Evolutionary conservation across 2,888 invertebrate species (phyloP).

Genomic region (Caenorhabditis japonica): DNA sequence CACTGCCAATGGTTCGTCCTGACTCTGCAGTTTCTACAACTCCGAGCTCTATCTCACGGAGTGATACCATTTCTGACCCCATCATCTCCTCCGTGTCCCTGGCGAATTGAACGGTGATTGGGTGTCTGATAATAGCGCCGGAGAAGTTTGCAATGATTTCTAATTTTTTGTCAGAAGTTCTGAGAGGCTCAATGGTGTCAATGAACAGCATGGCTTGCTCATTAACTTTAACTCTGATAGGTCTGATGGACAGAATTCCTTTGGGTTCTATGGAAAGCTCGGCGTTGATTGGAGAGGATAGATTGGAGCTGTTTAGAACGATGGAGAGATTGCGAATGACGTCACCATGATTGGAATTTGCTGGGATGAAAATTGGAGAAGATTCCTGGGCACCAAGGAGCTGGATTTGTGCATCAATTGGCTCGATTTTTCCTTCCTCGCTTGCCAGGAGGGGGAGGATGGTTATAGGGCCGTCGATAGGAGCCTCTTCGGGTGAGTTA

Average conservation of each 20-base stretch:
- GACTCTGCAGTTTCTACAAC: conserved; percentile 23
- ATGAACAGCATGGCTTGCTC: conserved; percentile 24
- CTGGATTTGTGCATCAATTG: conserved; percentile 12
- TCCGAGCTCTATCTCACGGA: conserved; percentile 23
- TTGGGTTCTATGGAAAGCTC: conserved; percentile 23
- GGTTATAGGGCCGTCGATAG: conserved; percentile 28
- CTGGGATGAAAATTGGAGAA: conserved; percentile 3
- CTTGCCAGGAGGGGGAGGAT: conserved; percentile 31
- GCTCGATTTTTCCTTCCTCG: no score
- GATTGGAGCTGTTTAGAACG: background rate
- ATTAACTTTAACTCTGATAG: background rate
- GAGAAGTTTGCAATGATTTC: conserved; percentile 23
- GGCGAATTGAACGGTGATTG: conserved; percentile 1
- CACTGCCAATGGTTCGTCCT: conserved; percentile 33
- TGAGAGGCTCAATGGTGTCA: background rate
- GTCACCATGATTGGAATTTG: conserved; percentile 9
- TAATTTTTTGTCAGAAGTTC: background rate
- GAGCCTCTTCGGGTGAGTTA: conserved; percentile 15
- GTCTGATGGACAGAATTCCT: conserved; percentile 24
- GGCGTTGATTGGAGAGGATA: background rate
- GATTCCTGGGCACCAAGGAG: background rate
- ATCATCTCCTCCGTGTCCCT: background rate
- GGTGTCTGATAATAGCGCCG: conserved; percentile 13
- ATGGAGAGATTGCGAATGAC: conserved; percentile 14
- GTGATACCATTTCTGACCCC: conserved; percentile 17